These are phyloP conservation scores for Callocephalon fimbriatum DNA, from an alignment of 2,113 vertebrate species.

Conservation along the genomic window DNA sequence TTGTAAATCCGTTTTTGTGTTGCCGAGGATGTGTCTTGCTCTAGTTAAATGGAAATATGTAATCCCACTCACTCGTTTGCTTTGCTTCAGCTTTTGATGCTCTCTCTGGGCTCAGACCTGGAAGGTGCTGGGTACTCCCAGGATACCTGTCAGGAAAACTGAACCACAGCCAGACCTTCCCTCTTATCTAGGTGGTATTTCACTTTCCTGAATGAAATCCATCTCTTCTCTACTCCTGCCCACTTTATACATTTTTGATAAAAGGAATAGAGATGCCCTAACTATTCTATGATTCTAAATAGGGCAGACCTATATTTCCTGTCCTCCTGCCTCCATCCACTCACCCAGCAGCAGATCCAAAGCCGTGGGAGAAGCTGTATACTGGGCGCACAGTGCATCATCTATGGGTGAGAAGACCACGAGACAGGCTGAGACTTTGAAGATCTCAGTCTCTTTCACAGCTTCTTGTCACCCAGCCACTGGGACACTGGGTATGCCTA, in stretches of 20 bases:
- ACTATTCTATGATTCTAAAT: background rate
- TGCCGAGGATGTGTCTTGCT: background rate
- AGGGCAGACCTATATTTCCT: background rate
- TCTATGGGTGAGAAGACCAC: background rate
- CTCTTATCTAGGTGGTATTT: background rate
- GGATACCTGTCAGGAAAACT: background rate
- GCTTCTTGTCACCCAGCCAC: background rate
- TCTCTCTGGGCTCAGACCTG: background rate
- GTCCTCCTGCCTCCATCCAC: background rate
- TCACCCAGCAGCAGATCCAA: background rate
- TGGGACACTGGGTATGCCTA: background rate
- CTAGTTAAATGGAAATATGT: slow-evolving; percentile 26
- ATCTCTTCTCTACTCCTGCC: background rate
- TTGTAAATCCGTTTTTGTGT: slow-evolving; percentile 41
- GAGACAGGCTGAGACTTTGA: background rate
- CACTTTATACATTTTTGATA: background rate
- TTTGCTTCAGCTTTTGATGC: background rate
- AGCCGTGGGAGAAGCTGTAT: fast-evolving
- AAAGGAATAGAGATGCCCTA: background rate
- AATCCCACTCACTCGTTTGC: slow-evolving; percentile 13
- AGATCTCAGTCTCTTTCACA: background rate
- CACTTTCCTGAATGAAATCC: background rate
- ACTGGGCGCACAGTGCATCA: background rate
- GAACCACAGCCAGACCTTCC: background rate
- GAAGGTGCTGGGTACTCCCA: background rate